Conservation (phyloP, 1,140 invertebrate genomes). For the Mamestra configurata region DNA sequence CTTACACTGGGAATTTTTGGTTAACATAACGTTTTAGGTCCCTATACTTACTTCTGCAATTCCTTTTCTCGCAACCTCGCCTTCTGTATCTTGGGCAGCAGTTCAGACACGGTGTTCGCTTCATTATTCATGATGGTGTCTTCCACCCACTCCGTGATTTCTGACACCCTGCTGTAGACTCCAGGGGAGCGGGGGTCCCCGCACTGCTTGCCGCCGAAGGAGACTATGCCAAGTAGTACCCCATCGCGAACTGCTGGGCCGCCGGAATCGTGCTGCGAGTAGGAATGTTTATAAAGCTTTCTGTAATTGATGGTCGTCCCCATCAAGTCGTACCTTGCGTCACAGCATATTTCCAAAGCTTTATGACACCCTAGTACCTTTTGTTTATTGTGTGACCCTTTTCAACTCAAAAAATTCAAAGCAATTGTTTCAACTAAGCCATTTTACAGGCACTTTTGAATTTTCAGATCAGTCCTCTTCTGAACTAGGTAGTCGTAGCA, state of each 20-base stretch:
- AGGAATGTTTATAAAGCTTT: too few species aligned
- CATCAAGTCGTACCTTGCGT: too few species aligned
- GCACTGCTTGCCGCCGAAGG: conserved; percentile 81
- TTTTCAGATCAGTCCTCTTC: too few species aligned
- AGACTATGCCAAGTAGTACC: conserved; percentile 76
- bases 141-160: conserved; percentile 78
- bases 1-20: not conserved
- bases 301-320: too few species aligned
- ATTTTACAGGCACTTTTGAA: too few species aligned
- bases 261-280: conserved; percentile 78
- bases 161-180: conserved; percentile 76
- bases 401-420: too few species aligned
- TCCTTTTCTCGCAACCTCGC: conserved; percentile 72
- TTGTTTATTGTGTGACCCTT: too few species aligned
- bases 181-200: conserved; percentile 79
- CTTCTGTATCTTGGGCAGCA: conserved; percentile 73
- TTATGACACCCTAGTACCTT: too few species aligned
- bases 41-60: conserved; percentile 68
- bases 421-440: too few species aligned
- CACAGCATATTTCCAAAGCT: too few species aligned
- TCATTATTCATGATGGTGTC: conserved; percentile 72
- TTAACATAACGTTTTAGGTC: not conserved
- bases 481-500: too few species aligned
- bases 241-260: conserved; percentile 80
- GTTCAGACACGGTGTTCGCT: conserved; percentile 66